These are phyloP conservation scores for Lochmaea capreae DNA, from an alignment of 2,888 invertebrate species.

Conservation along the genomic window DNA sequence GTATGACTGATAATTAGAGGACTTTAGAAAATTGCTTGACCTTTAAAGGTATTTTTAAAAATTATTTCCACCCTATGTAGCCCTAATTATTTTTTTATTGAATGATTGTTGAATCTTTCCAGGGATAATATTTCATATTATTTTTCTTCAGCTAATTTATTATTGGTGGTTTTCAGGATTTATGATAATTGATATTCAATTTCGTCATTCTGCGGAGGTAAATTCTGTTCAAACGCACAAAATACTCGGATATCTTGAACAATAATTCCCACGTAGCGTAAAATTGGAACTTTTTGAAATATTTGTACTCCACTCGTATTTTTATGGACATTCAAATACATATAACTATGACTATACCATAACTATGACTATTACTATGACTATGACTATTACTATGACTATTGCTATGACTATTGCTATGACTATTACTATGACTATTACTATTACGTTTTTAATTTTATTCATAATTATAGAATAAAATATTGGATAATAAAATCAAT, in stretches of 20 bases:
- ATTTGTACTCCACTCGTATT: background rate
- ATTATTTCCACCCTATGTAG: too few species aligned
- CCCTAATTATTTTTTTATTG: too few species aligned
- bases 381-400: too few species aligned
- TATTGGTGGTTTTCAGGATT: background rate
- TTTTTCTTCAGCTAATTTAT: background rate
- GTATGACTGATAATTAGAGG: too few species aligned
- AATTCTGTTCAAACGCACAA: constrained; percentile 37
- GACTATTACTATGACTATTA: too few species aligned
- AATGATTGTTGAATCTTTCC: background rate
- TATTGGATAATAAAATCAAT: too few species aligned
- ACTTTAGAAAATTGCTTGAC: too few species aligned
- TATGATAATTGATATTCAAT: background rate
- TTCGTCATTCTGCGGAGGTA: background rate
- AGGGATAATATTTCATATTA: background rate
- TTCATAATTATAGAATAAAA: constrained; percentile 8
- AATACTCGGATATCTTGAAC: constrained; percentile 4
- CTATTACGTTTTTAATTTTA: constrained; percentile 8
- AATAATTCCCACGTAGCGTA: background rate
- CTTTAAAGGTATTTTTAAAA: too few species aligned
- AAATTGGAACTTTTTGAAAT: background rate
- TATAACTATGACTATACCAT: too few species aligned
- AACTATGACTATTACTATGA: too few species aligned
- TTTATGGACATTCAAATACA: background rate
- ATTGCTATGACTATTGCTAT: too few species aligned